phyloP scores from a whole-genome alignment of 2,888 invertebrate species.

The Protodeltote pygarga region DNA sequence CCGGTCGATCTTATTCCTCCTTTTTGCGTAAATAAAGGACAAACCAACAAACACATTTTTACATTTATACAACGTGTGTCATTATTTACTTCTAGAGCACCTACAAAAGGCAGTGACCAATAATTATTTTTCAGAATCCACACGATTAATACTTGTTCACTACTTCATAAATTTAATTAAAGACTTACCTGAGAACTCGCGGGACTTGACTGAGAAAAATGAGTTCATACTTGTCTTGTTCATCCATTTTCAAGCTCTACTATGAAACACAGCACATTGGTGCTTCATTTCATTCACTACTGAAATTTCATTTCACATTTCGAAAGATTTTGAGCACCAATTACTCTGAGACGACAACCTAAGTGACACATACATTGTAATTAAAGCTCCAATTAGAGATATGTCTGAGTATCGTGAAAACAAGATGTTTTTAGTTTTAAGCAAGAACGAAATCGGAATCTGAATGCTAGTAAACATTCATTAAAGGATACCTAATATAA shows the following conservation, averaged over 20 bases:
- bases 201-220: constrained; percentile 21
- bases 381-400: constrained; percentile 31
- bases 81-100: too few species aligned
- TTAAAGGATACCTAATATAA: too few species aligned
- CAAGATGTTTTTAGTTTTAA: constrained; percentile 1
- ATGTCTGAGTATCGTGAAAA: constrained; percentile 6
- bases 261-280: constrained; percentile 6
- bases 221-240: background rate
- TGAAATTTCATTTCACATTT: constrained; percentile 19
- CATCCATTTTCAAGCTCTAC: background rate
- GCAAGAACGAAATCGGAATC: background rate
- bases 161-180: constrained; percentile 30
- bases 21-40: too few species aligned
- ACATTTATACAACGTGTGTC: too few species aligned
- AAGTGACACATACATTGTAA: constrained; percentile 36
- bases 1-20: too few species aligned
- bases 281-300: constrained; percentile 14
- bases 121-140: too few species aligned
- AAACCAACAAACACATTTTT: too few species aligned
- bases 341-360: constrained; percentile 23
- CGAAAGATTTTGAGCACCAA: constrained; percentile 35
- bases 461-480: too few species aligned
- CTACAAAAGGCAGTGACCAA: too few species aligned
- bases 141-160: too few species aligned
- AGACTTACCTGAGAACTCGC: constrained; percentile 16